Conservation (phyloP, 1,140 invertebrate genomes). For the Drosophila kikkawai region DNA sequence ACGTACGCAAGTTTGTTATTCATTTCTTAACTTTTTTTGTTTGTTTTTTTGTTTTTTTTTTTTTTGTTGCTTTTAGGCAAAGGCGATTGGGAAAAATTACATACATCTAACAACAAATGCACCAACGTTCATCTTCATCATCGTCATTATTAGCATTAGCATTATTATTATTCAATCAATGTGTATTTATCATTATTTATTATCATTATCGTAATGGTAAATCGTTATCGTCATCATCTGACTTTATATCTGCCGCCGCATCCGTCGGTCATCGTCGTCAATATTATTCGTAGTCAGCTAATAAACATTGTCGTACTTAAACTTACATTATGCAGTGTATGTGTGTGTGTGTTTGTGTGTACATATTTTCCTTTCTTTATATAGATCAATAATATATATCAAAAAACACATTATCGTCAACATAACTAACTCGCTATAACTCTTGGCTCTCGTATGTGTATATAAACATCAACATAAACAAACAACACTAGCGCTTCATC, state of each 20-base stretch:
- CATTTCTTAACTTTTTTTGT: conserved; percentile 31
- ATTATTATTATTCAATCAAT: conserved; percentile 22
- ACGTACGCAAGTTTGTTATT: conserved; percentile 32
- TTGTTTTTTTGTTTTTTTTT: conserved; percentile 14
- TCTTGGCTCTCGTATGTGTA: conserved; percentile 62
- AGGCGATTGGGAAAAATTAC: conserved; percentile 81
- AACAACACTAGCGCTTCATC: conserved; percentile 73
- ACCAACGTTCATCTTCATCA: conserved; percentile 64
- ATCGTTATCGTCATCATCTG: conserved; percentile 40
- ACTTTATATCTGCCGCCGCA: conserved; percentile 22
- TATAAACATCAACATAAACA: conserved; percentile 82
- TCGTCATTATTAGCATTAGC: conserved; percentile 37
- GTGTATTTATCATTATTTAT: conserved; percentile 46
- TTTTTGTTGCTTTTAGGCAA: conserved; percentile 74
- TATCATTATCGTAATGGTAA: conserved; percentile 45
- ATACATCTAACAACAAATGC: conserved; percentile 82
- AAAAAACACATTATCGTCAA: conserved; percentile 75
- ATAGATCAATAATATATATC: conserved; percentile 60
- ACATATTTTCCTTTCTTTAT: conserved; percentile 32
- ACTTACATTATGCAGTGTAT: conserved; percentile 31
- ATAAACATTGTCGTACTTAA: conserved; percentile 66
- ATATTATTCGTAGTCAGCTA: conserved; percentile 53
- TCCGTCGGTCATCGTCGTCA: conserved; percentile 29
- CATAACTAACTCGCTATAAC: conserved; percentile 81
- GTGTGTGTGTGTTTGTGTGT: conserved; percentile 34